Conservation (phyloP, 1,140 invertebrate species). For the Micrasema minimum region DNA sequence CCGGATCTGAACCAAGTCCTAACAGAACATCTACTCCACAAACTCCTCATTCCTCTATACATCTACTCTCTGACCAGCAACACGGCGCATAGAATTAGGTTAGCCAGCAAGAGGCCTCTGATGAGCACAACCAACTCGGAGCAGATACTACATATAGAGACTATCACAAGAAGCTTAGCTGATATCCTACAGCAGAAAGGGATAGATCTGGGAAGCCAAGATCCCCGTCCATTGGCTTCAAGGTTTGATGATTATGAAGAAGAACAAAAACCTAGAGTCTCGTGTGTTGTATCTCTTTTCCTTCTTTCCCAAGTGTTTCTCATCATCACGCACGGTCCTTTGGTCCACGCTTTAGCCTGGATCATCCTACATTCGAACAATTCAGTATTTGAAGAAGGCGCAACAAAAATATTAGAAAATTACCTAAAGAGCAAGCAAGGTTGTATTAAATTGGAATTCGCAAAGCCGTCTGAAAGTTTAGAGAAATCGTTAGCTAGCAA, state of each 20-base stretch:
- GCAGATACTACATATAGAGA: slow-evolving; percentile 66
- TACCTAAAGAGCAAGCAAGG: slow-evolving; percentile 69
- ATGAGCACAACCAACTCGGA: slow-evolving; percentile 60
- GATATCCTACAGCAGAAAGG: slow-evolving; percentile 70
- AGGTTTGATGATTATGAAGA: slow-evolving; percentile 61
- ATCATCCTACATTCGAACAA: slow-evolving; percentile 86
- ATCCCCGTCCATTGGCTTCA: slow-evolving; percentile 57
- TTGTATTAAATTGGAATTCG: slow-evolving; percentile 64
- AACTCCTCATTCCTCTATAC: slow-evolving; percentile 93
- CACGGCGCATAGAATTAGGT: slow-evolving; percentile 55
- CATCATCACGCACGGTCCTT: slow-evolving; percentile 88
- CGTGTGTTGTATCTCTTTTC: slow-evolving; percentile 91
- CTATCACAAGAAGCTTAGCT: slow-evolving; percentile 70
- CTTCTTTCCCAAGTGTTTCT: slow-evolving; percentile 96
- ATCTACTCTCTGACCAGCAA: slow-evolving; percentile 85
- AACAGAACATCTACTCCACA: slow-evolving; percentile 94
- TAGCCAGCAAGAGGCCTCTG: slow-evolving; percentile 43
- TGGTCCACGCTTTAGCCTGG: slow-evolving; percentile 89
- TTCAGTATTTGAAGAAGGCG: slow-evolving; percentile 76
- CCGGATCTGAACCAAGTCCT: slow-evolving; percentile 93
- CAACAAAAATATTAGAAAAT: slow-evolving; percentile 79
- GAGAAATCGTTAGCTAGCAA: slow-evolving; percentile 69
- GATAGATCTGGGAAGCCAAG: slow-evolving; percentile 62
- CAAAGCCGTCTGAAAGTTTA: slow-evolving; percentile 71
- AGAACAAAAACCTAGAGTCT: slow-evolving; percentile 76